phyloP scores from a whole-genome alignment of 2,888 invertebrate genomes.

The Acanthopleura granulata region DNA sequence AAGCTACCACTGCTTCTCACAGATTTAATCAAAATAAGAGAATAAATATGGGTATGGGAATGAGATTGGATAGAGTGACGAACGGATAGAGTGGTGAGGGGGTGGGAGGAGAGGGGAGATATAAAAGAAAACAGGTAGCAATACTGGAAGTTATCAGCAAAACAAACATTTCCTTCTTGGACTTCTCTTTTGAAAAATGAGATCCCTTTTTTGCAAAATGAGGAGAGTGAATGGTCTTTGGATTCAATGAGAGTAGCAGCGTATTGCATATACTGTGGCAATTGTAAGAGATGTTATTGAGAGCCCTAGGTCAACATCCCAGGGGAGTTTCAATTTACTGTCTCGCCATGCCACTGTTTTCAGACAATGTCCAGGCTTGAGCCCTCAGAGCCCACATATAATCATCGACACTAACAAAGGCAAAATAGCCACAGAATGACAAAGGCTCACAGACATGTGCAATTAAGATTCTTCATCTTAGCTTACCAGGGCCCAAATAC shows the following conservation, averaged over 20 bases:
- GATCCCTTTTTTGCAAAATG: neutral
- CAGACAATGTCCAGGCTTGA: neutral
- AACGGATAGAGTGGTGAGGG: no score
- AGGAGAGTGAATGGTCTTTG: neutral
- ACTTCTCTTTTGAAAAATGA: neutral
- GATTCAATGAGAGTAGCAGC: neutral
- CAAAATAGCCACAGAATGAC: neutral
- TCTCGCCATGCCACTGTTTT: neutral
- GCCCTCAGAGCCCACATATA: no score
- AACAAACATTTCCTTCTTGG: neutral
- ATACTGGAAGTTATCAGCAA: neutral
- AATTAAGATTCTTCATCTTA: neutral
- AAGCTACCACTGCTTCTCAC: no score
- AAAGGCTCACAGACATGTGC: neutral
- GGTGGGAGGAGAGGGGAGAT: neutral
- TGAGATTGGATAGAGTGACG: no score
- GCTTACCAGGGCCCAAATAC: neutral
- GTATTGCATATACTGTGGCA: neutral
- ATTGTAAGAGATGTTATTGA: neutral
- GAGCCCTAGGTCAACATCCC: neutral
- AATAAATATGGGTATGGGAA: no score
- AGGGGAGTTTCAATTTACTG: neutral
- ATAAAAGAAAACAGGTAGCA: neutral
- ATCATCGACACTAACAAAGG: neutral
- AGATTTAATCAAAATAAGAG: no score